A percentile compares a stretch with the other conserved stretches of the same genome.
Evolutionary conservation across 2,113 vertebrate species (phyloP).

Genomic region (Romanogobio albipinnatus): DNA sequence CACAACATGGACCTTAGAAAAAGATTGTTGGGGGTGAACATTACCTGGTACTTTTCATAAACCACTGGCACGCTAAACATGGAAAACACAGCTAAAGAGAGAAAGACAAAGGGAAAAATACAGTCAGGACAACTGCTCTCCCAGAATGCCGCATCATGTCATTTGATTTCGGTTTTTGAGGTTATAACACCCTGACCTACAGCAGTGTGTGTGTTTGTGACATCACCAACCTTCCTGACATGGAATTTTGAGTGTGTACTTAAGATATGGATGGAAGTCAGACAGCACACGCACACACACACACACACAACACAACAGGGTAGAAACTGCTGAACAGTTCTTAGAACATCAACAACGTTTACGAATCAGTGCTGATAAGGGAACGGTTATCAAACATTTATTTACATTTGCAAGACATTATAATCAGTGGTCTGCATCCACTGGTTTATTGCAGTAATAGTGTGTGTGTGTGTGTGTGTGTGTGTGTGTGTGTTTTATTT

Average conservation of each 20-base stretch:
- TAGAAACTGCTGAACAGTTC: not conserved
- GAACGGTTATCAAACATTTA: not conserved
- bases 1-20: not conserved
- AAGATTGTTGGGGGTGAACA: slow-evolving; percentile 12
- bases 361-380: not conserved
- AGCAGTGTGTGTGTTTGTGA: not conserved
- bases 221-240: not conserved
- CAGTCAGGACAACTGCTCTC: not conserved
- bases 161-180: not conserved
- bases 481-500: not conserved
- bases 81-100: slow-evolving; percentile 88
- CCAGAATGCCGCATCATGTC: too few relatives aligned
- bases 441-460: not conserved
- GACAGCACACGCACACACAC: not conserved
- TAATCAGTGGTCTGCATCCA: not conserved
- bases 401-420: not conserved
- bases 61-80: slow-evolving; percentile 98
- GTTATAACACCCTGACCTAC: slow-evolving; percentile 27
- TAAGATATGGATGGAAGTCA: not conserved
- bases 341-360: not conserved
- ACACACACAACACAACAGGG: not conserved
- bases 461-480: not conserved
- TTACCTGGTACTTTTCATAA: slow-evolving; percentile 98
- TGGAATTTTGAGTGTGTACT: slow-evolving; percentile 2
- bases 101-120: slow-evolving; percentile 42